These are phyloP conservation scores for Drymonia ruficornis DNA, from an alignment of 2,888 invertebrate genomes.

Conservation along the genomic window DNA sequence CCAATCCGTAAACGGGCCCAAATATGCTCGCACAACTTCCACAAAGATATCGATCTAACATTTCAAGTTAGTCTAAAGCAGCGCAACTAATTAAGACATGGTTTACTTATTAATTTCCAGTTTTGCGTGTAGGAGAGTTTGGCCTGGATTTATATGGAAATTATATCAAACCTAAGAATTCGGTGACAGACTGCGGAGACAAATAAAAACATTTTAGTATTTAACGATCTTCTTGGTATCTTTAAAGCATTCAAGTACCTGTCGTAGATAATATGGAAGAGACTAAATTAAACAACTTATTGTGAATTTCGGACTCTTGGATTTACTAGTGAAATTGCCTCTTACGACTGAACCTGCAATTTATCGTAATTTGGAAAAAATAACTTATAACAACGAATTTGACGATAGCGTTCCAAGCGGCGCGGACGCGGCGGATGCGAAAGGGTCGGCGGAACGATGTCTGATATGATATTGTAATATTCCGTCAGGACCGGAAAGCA, in stretches of 20 bases:
- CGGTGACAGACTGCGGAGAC: neutral
- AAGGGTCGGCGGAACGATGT: slow-evolving; percentile 6
- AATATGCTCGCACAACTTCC: slow-evolving; percentile 20
- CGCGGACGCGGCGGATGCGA: slow-evolving; percentile 5
- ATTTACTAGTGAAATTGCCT: too few relatives aligned
- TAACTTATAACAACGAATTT: too few relatives aligned
- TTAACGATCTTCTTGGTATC: too few relatives aligned
- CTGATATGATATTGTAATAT: slow-evolving; percentile 31
- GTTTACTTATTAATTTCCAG: slow-evolving; percentile 34
- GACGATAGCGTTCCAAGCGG: neutral
- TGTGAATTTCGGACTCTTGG: too few relatives aligned
- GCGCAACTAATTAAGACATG: slow-evolving; percentile 37
- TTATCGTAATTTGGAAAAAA: too few relatives aligned
- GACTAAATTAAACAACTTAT: too few relatives aligned
- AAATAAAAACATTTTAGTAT: neutral
- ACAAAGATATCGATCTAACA: slow-evolving; percentile 32
- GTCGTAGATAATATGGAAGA: too few relatives aligned
- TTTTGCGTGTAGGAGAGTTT: slow-evolving; percentile 25
- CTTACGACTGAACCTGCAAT: too few relatives aligned
- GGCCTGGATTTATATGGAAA: slow-evolving; percentile 22
- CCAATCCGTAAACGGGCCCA: slow-evolving; percentile 4
- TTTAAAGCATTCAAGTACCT: too few relatives aligned
- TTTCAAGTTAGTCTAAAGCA: slow-evolving; percentile 30
- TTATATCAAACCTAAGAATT: slow-evolving; percentile 9
- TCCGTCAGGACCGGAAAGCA: slow-evolving; percentile 30